Evolutionary conservation across 30 jellyfish, hydroid and myxozoan species (phyloP).

Genomic region (Hydractinia symbiolongicarpus): DNA sequence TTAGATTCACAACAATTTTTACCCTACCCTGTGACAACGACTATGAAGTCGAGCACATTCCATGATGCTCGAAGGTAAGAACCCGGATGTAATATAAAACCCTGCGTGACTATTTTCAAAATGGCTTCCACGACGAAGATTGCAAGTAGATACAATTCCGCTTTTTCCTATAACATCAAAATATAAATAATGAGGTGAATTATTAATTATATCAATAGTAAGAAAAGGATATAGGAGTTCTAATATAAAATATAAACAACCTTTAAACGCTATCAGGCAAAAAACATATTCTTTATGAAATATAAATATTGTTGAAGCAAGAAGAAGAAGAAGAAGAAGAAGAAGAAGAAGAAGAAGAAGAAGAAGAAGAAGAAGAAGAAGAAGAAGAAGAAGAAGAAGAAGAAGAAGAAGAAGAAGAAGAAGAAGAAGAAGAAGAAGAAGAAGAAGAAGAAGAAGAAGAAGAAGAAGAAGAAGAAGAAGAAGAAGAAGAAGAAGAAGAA

Average conservation of each 20-base stretch:
- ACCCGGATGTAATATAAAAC: constrained; percentile 93
- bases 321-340: too few relatives aligned
- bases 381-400: too few relatives aligned
- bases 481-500: too few relatives aligned
- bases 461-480: too few relatives aligned
- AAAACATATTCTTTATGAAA: too few relatives aligned
- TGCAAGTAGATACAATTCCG: constrained; percentile 82
- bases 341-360: too few relatives aligned
- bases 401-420: too few relatives aligned
- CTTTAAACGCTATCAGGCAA: background rate
- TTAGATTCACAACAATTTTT: too few relatives aligned
- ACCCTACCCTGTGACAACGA: constrained; percentile 87
- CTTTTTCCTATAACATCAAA: constrained; percentile 59
- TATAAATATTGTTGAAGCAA: too few relatives aligned
- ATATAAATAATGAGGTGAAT: background rate
- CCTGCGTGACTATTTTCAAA: constrained; percentile 70
- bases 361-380: too few relatives aligned
- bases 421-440: too few relatives aligned
- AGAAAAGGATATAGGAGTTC: background rate
- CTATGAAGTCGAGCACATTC: constrained; percentile 87
- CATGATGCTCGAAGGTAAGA: constrained; percentile 87
- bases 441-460: too few relatives aligned
- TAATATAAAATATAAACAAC: background rate
- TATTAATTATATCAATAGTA: background rate
- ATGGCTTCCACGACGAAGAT: constrained; percentile 85